These are phyloP conservation scores for Sterrhoptilus dennistouni DNA, from an alignment of 2,113 vertebrate genomes.

Conservation along the genomic window DNA sequence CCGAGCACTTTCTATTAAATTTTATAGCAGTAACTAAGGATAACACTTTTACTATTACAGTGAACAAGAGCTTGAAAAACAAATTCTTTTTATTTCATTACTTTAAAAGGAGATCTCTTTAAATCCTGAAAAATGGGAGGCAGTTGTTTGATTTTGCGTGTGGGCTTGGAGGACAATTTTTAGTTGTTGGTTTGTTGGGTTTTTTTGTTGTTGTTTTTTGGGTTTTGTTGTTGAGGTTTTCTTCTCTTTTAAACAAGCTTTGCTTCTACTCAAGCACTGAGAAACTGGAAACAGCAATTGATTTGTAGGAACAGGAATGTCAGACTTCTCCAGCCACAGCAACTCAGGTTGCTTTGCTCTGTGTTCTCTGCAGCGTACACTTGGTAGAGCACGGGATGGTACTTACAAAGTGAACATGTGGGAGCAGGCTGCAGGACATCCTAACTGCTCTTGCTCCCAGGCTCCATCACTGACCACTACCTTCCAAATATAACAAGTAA, in stretches of 20 bases:
- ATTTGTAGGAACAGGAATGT: background rate
- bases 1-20: background rate
- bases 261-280: background rate
- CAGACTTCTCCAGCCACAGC: background rate
- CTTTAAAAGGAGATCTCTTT: background rate
- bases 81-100: background rate
- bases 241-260: background rate
- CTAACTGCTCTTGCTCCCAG: background rate
- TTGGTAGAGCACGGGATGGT: rapidly evolving
- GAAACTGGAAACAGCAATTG: background rate
- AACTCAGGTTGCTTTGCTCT: background rate
- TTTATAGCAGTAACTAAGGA: background rate
- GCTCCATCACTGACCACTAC: background rate
- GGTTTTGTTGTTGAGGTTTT: background rate
- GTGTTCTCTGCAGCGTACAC: rapidly evolving
- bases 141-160: background rate
- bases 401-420: rapidly evolving
- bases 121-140: background rate
- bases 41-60: background rate
- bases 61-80: background rate
- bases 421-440: background rate
- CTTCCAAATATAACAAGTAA: background rate
- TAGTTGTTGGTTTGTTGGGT: background rate
- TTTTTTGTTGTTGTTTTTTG: background rate
- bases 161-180: background rate